Conservation (phyloP, 2,888 invertebrate species). For the Chrysomela aeneicollis region DNA sequence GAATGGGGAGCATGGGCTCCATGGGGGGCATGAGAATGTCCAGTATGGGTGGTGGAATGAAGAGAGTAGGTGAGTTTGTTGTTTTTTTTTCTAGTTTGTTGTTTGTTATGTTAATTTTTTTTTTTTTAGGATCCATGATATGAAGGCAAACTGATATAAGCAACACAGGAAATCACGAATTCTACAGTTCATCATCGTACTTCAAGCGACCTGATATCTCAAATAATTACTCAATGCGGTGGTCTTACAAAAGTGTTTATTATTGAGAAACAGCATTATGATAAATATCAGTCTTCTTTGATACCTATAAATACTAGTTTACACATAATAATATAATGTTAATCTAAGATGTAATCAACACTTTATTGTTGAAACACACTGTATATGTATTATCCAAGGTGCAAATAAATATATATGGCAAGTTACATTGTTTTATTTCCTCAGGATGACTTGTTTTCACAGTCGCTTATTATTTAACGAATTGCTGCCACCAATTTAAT, state of each 20-base stretch:
- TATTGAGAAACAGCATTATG: neutral
- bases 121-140: neutral
- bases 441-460: too few species aligned
- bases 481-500: too few species aligned
- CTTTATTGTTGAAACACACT: too few species aligned
- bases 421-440: too few species aligned
- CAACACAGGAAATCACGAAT: neutral
- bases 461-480: too few species aligned
- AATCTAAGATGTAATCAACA: too few species aligned
- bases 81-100: neutral
- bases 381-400: too few species aligned
- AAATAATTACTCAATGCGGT: neutral
- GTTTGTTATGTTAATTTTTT: neutral
- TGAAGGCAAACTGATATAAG: neutral
- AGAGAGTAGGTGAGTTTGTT: neutral
- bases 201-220: neutral
- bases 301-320: too few species aligned
- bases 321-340: too few species aligned
- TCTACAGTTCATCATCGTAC: neutral
- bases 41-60: neutral
- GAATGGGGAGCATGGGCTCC: slow-evolving; percentile 7
- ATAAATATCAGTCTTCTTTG: too few species aligned
- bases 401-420: too few species aligned
- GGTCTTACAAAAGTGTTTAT: neutral
- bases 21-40: slow-evolving; percentile 5